These are phyloP conservation scores for Lathamus discolor DNA, from an alignment of 2,113 vertebrate species.

Conservation along the genomic window DNA sequence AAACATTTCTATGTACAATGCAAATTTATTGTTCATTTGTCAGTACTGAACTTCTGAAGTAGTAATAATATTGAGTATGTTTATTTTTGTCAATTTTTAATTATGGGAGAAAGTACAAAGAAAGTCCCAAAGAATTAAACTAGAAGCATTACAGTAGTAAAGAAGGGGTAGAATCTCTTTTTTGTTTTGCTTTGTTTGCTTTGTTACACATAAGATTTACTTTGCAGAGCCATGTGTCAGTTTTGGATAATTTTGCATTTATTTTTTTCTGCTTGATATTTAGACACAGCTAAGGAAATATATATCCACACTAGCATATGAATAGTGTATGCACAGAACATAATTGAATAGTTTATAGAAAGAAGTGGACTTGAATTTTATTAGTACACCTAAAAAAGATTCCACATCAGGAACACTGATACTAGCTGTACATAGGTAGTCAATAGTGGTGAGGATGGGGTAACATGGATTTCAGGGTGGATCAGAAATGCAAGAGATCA, in stretches of 20 bases:
- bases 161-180: neutral
- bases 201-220: neutral
- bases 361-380: neutral
- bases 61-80: neutral
- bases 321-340: neutral
- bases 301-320: neutral
- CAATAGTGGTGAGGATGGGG: neutral
- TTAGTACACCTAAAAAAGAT: accelerated
- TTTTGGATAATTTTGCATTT: neutral
- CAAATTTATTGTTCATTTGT: neutral
- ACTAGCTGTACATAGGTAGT: accelerated
- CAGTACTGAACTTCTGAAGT: neutral
- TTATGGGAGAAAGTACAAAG: neutral
- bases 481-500: neutral
- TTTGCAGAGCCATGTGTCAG: neutral
- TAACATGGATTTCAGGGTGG: neutral
- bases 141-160: neutral
- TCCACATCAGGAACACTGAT: neutral
- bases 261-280: neutral
- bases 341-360: neutral
- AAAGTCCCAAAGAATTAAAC: neutral
- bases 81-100: neutral
- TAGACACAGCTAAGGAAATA: neutral
- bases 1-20: accelerated
- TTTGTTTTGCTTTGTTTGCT: neutral